Percentiles rank a stretch among this genome's conserved stretches.
Evolutionary conservation across 1,140 invertebrate genomes (phyloP).

Genomic region (Drosophila funebris): DNA sequence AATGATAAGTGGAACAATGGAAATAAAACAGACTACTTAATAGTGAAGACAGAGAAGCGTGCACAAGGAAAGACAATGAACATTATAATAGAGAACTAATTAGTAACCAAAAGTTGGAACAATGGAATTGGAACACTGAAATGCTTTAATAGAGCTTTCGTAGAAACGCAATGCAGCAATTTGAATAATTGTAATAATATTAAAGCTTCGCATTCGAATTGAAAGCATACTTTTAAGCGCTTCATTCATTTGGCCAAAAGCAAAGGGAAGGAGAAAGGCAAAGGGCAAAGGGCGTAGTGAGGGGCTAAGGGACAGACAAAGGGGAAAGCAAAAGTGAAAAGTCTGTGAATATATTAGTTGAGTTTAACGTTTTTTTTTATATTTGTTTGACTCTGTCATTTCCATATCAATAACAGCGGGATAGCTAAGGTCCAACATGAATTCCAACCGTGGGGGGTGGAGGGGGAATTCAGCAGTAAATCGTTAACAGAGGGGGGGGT

Average conservation of each 20-base stretch:
- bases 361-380: slow-evolving; percentile 22
- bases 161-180: not conserved
- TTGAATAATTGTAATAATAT: slow-evolving; percentile 1
- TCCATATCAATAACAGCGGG: slow-evolving; percentile 76
- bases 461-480: slow-evolving; percentile 17
- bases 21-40: no score
- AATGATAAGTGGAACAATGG: no score
- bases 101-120: not conserved
- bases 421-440: not conserved
- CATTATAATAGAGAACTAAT: not conserved
- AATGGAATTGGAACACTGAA: not conserved
- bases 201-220: not conserved
- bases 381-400: slow-evolving; percentile 48
- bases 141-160: no score
- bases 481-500: slow-evolving; percentile 27
- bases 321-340: no score
- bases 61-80: no score
- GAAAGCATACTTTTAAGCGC: slow-evolving; percentile 36
- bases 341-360: slow-evolving; percentile 57
- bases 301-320: no score
- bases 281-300: no score
- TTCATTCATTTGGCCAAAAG: not conserved
- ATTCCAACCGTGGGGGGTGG: not conserved
- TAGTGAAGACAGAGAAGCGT: no score
- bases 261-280: no score